Base-by-base conservation (phyloP, 2,888 invertebrate genomes). In the Microchrysa polita region DNA sequence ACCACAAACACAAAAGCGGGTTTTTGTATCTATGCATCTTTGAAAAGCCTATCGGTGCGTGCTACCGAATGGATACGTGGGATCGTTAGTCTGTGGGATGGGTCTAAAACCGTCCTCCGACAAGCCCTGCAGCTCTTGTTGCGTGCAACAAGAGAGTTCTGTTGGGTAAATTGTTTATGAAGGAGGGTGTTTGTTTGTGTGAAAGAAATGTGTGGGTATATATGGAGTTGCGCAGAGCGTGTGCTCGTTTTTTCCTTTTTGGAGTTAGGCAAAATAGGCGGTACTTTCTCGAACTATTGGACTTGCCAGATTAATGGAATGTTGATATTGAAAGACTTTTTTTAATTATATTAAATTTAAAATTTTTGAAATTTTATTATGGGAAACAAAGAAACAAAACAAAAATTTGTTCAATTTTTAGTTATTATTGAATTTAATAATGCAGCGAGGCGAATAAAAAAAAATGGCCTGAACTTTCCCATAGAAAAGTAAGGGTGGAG, bases 1-100 rank as follows among this genome's bases (percentile, higher is more conserved):
- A 48, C 65, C 65, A 44, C n/a, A n/a, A n/a, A n/a, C 65, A 7
- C 44, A 65, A 7, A 34, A n/a, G 48, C 44, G 22, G 22, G 2
- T 48, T n/a, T 61, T 16, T 10, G 10, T 23, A 23, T 20, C 61
- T 5, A 16, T n/a, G 61, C 40, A 40, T 34, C 9, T 61, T 40
- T 9, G 40, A 2, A 40, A 40, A 40, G 61, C 61, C 40, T 34
- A 18, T 61, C 16, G 18, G 55, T 20, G 40, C 27, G 23, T 34
- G 40, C 42, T n/a, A n/a, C 40, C 42, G 61, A 40, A 34, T 34
- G 61, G 16, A 10, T 9, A 5, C 18, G 61, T 61, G 42, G 61
- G 7, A 2, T 34, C 7, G 27, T 34, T 34, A 5, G 4, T 2
- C 7, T 7, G 4, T 2, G 2, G 27, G 27, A 40, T 16, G 34